Conservation (phyloP, 1,140 invertebrate species). For the Pristionchus pacificus region DNA sequence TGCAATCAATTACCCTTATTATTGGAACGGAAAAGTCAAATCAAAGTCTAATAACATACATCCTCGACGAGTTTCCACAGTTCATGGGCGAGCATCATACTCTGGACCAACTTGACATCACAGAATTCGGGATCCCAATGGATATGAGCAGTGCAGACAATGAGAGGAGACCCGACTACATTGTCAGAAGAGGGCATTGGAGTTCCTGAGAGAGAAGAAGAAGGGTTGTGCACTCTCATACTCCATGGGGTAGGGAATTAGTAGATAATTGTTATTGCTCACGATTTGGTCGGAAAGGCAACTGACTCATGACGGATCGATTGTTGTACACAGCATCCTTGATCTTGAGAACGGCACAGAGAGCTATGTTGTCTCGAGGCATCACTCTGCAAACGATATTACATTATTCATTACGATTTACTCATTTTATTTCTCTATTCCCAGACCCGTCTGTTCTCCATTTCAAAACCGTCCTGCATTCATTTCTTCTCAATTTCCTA, state of each 20-base stretch:
- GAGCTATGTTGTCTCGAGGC: constrained; percentile 98
- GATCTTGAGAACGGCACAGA: constrained; percentile 70
- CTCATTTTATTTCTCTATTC: too few relatives aligned
- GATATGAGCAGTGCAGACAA: constrained; percentile 96
- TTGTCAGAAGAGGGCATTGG: constrained; percentile 20
- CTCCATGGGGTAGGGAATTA: too few relatives aligned
- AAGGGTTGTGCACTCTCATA: background rate
- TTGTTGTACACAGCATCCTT: constrained; percentile 70
- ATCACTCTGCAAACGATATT: constrained; percentile 72
- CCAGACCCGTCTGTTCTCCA: too few relatives aligned
- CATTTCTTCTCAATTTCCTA: background rate
- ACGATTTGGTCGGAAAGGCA: constrained; percentile 3
- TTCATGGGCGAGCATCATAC: constrained; percentile 97
- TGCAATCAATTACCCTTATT: background rate
- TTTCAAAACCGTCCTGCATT: background rate
- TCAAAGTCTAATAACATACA: background rate
- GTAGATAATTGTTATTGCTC: too few relatives aligned
- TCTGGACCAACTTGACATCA: constrained; percentile 99
- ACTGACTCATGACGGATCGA: constrained; percentile 52
- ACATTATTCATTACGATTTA: too few relatives aligned
- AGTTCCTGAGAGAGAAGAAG: constrained; percentile 15
- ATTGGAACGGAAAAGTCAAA: background rate
- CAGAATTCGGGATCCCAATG: constrained; percentile 99
- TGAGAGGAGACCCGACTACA: constrained; percentile 71
- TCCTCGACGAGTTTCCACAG: constrained; percentile 58